A percentile compares a stretch with the other conserved stretches of the same genome.
Evolutionary conservation across 2,888 invertebrate species (phyloP).

Genomic region (Muschampia plurimacula): DNA sequence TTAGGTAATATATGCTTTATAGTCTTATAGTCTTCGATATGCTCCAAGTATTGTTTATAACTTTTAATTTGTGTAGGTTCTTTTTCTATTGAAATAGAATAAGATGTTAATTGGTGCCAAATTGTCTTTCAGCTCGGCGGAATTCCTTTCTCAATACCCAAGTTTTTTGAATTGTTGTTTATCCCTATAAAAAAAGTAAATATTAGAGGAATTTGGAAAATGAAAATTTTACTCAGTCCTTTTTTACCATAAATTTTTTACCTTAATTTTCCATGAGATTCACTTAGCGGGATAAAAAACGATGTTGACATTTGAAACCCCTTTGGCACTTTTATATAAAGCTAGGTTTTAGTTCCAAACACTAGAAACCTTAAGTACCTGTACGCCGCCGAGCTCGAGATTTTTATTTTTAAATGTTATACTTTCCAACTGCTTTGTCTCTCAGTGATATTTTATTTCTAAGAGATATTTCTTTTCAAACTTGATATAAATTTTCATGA

Average conservation of each 20-base stretch:
- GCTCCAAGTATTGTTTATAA: too few relatives aligned
- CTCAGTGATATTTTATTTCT: background rate
- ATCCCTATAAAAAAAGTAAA: background rate
- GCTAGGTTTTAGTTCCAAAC: background rate
- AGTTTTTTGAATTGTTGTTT: too few relatives aligned
- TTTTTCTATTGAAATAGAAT: too few relatives aligned
- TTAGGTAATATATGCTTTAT: too few relatives aligned
- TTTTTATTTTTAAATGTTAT: background rate
- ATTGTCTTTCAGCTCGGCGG: too few relatives aligned
- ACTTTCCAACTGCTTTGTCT: background rate
- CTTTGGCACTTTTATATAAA: background rate
- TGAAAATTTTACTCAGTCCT: background rate
- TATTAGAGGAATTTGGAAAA: background rate
- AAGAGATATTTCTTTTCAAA: background rate
- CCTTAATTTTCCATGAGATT: too few relatives aligned
- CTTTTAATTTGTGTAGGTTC: too few relatives aligned
- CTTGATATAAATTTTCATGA: background rate
- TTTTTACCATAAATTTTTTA: background rate
- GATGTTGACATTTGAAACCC: background rate
- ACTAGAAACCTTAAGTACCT: background rate
- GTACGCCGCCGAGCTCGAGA: background rate
- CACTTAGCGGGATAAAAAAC: background rate
- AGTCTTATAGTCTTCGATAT: too few relatives aligned
- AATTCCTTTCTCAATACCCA: too few relatives aligned
- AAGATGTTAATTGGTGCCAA: too few relatives aligned